A percentile compares a stretch with the other conserved stretches of the same genome.
phyloP scores from a whole-genome alignment of 2,888 invertebrate genomes.

The Pterostichus niger region DNA sequence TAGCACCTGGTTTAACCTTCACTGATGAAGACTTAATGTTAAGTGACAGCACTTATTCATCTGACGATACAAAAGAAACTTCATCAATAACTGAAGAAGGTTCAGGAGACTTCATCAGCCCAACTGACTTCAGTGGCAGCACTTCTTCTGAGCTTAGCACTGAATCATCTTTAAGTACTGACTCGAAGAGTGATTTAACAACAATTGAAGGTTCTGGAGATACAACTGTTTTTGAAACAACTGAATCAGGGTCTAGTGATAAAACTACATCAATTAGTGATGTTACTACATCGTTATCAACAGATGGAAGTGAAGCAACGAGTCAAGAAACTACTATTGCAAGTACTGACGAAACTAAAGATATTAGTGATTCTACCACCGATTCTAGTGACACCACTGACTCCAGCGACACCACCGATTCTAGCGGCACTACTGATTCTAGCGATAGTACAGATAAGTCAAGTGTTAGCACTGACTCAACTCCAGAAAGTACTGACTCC shows the following conservation, averaged over 20 bases:
- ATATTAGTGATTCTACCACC: slow-evolving; percentile 53
- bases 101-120: slow-evolving; percentile 66
- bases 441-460: slow-evolving; percentile 56
- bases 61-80: slow-evolving; percentile 69
- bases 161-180: slow-evolving; percentile 47
- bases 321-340: slow-evolving; percentile 45
- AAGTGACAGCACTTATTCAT: slow-evolving; percentile 76
- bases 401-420: slow-evolving; percentile 32
- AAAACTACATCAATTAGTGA: slow-evolving; percentile 65
- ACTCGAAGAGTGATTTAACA: slow-evolving; percentile 21
- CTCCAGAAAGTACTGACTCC: slow-evolving; percentile 59
- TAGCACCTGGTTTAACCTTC: slow-evolving; percentile 72
- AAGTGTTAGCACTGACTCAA: slow-evolving; percentile 56
- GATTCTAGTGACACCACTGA: slow-evolving; percentile 59
- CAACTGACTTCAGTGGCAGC: slow-evolving; percentile 44
- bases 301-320: slow-evolving; percentile 46
- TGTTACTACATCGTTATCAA: neutral
- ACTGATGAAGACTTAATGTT: slow-evolving; percentile 78
- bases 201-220: slow-evolving; percentile 71
- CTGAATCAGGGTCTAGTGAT: slow-evolving; percentile 17
- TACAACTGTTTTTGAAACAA: slow-evolving; percentile 35
- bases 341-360: slow-evolving; percentile 44
- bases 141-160: slow-evolving; percentile 59
- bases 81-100: slow-evolving; percentile 58
- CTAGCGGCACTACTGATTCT: slow-evolving; percentile 9